phyloP scores from a whole-genome alignment of 1,140 invertebrate species.

The Eufriesea mexicana region DNA sequence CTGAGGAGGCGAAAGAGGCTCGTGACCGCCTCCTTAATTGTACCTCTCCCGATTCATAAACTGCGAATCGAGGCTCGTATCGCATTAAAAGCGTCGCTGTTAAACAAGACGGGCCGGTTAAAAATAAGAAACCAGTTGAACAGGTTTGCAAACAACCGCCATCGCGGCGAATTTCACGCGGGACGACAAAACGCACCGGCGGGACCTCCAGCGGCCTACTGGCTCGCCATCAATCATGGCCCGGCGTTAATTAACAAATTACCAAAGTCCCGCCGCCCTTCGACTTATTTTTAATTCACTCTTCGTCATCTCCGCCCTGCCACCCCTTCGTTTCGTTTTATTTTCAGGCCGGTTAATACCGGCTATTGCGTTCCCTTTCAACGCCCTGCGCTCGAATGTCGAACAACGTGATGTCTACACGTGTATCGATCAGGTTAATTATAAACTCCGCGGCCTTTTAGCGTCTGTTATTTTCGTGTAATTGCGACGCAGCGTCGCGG shows the following conservation, averaged over 20 bases:
- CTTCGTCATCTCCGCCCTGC: neutral
- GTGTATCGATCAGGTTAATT: constrained; percentile 38
- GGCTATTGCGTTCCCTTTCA: neutral
- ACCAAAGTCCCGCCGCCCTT: neutral
- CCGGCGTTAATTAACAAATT: neutral
- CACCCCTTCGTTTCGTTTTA: no score
- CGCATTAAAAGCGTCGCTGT: neutral
- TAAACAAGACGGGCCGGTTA: constrained; percentile 12
- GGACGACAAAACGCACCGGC: neutral
- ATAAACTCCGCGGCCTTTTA: constrained; percentile 16
- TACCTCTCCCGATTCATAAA: neutral
- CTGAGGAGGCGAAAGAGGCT: neutral
- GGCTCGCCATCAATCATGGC: neutral
- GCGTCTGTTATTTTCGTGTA: constrained; percentile 32
- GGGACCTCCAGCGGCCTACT: neutral
- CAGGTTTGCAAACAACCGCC: constrained; percentile 32
- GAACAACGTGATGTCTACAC: constrained; percentile 24
- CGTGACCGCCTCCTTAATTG: neutral
- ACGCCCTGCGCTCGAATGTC: neutral
- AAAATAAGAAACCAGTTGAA: constrained; percentile 45
- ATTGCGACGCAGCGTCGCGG: constrained; percentile 17
- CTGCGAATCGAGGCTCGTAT: neutral
- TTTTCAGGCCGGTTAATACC: neutral
- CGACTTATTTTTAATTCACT: neutral
- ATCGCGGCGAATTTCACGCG: constrained; percentile 3